Evolutionary conservation across 1,140 invertebrate genomes (phyloP).

Genomic region (Linepithema humile): DNA sequence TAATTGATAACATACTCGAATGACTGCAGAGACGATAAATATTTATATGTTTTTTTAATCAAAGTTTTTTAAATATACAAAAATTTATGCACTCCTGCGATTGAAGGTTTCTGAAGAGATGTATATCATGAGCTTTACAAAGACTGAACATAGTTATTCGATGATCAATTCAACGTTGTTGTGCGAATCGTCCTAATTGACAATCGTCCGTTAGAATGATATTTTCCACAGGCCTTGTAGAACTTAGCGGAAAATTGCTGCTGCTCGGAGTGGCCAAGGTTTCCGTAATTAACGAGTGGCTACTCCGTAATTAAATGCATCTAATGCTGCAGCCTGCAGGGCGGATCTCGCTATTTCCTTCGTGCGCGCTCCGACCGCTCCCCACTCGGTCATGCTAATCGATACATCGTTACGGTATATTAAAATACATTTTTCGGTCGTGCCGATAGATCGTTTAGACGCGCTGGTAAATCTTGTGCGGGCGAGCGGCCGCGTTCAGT

Average conservation of each 20-base stretch:
- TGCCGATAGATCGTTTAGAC: conserved; percentile 19
- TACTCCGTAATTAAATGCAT: conserved; percentile 48
- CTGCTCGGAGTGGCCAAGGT: background rate
- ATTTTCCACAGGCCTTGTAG: background rate
- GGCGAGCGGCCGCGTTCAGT: conserved; percentile 4
- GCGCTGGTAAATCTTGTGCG: conserved; percentile 26
- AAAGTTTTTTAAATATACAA: background rate
- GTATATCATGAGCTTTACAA: too few species aligned
- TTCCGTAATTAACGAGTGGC: conserved; percentile 45
- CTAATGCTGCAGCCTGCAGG: conserved; percentile 20
- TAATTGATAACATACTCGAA: background rate
- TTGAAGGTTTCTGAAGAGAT: too few species aligned
- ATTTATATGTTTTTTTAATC: background rate
- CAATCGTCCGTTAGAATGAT: background rate
- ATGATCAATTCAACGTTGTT: background rate
- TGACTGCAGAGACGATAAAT: background rate
- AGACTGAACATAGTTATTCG: background rate
- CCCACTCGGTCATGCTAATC: background rate
- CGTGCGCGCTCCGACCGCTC: background rate
- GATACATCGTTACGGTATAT: conserved; percentile 39
- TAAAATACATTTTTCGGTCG: conserved; percentile 43
- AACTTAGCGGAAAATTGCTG: background rate
- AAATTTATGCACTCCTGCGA: too few species aligned
- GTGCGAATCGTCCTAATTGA: background rate
- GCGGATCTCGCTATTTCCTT: conserved; percentile 22